Evolutionary conservation across 2,888 invertebrate species (phyloP).

Genomic region (Drosophila colorata): DNA sequence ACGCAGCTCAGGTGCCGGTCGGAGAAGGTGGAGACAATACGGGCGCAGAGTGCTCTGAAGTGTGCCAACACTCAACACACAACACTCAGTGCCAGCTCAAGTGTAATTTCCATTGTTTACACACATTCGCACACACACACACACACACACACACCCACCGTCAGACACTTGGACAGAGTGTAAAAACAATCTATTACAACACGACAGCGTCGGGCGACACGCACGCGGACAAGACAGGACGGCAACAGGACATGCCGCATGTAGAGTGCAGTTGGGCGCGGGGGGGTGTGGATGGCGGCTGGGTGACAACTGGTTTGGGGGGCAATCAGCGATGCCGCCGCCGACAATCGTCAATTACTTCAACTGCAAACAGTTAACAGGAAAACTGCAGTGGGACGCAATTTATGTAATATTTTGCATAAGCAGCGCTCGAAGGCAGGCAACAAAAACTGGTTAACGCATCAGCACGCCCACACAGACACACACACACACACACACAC

Average conservation of each 20-base stretch:
- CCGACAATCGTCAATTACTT: slow-evolving; percentile 52
- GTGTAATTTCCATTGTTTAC: slow-evolving; percentile 74
- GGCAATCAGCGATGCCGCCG: slow-evolving; percentile 29
- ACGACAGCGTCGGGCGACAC: slow-evolving; percentile 33
- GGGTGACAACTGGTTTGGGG: too few relatives aligned
- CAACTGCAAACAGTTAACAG: slow-evolving; percentile 36
- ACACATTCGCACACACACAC: slow-evolving; percentile 22
- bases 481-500: slow-evolving; percentile 7
- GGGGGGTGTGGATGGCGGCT: too few relatives aligned
- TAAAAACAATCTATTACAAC: slow-evolving; percentile 65
- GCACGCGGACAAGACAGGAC: slow-evolving; percentile 36
- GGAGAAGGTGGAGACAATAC: slow-evolving; percentile 32
- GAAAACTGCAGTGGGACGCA: slow-evolving; percentile 27
- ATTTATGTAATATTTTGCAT: slow-evolving; percentile 34
- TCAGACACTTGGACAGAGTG: slow-evolving; percentile 26
- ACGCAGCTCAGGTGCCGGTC: slow-evolving; percentile 26
- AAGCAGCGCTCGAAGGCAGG: slow-evolving; percentile 28
- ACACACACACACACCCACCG: slow-evolving; percentile 1
- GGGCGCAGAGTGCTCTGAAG: slow-evolving; percentile 42
- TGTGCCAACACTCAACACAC: slow-evolving; percentile 50
- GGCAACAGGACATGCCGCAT: slow-evolving; percentile 10
- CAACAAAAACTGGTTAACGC: slow-evolving; percentile 34
- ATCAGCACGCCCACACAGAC: slow-evolving; percentile 24
- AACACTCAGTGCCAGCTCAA: slow-evolving; percentile 54
- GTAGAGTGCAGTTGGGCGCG: too few relatives aligned